These are phyloP conservation scores for Pycnonotus jocosus DNA, from an alignment of 2,113 vertebrate species.

Conservation along the genomic window DNA sequence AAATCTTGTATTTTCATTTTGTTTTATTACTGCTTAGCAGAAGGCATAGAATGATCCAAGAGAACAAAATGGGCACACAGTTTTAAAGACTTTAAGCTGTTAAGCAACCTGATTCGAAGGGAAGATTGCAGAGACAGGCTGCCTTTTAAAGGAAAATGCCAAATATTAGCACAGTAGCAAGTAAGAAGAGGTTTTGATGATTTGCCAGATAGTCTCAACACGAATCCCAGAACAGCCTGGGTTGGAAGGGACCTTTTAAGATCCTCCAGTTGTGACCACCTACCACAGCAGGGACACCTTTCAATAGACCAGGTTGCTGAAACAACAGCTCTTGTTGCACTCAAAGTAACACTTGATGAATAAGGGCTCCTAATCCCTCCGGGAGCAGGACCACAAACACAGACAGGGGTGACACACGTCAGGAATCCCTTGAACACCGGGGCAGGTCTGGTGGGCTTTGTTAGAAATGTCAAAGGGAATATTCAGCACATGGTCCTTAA, in stretches of 20 bases:
- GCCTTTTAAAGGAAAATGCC: not conserved
- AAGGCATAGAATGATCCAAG: not conserved
- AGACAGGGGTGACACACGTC: rapidly evolving
- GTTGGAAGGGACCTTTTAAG: not conserved
- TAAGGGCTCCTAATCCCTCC: not conserved
- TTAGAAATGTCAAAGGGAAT: not conserved
- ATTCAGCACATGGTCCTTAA: not conserved
- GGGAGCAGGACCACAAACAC: not conserved
- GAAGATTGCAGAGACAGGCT: not conserved
- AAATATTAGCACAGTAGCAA: not conserved
- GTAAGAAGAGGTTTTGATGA: not conserved
- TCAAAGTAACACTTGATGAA: not conserved
- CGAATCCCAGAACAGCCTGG: not conserved
- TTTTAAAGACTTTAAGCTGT: not conserved
- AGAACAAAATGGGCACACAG: not conserved
- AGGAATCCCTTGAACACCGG: not conserved
- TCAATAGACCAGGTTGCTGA: not conserved
- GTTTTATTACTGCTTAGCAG: not conserved
- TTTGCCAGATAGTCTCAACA: not conserved
- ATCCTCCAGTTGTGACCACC: not conserved
- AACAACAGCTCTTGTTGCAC: not conserved
- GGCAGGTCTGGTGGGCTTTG: not conserved
- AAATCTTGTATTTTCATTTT: not conserved
- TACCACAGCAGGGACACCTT: not conserved
- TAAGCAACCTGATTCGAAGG: not conserved